A percentile compares a stretch with the other conserved stretches of the same genome.
These are phyloP conservation scores for Potamarius usumacintae DNA, from an alignment of 2,113 vertebrate genomes.

Conservation along the genomic window DNA sequence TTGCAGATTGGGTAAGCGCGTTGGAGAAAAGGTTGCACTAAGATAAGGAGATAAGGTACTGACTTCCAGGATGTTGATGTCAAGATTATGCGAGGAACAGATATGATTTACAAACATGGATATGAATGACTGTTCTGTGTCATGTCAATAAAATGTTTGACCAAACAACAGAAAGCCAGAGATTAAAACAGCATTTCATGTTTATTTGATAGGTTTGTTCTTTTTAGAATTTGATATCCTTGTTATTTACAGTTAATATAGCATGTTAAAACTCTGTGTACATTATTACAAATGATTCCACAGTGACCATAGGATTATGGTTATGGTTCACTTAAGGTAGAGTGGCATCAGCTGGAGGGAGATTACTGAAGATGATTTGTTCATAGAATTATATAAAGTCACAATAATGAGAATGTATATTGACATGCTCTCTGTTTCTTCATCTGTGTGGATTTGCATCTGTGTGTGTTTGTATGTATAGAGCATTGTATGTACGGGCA, in stretches of 20 bases:
- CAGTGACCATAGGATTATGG: not conserved
- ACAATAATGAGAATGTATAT: not conserved
- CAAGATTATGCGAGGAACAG: conserved; percentile 17
- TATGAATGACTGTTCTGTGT: conserved; percentile 8
- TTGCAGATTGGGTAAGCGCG: conserved; percentile 45
- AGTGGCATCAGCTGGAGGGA: not conserved
- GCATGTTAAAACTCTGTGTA: not conserved
- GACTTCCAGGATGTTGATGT: conserved; percentile 40
- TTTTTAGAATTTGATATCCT: not conserved
- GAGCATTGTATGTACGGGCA: conserved; percentile 90
- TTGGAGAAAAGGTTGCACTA: conserved; percentile 48
- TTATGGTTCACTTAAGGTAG: not conserved
- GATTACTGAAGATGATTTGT: not conserved
- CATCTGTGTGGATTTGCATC: conserved; percentile 15
- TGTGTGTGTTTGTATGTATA: conserved; percentile 57
- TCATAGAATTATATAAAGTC: not conserved
- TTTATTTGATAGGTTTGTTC: not conserved
- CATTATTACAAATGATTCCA: not conserved
- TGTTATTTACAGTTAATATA: not conserved
- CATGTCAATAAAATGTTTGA: conserved; percentile 1
- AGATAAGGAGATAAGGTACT: conserved; percentile 49
- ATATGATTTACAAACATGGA: conserved; percentile 22
- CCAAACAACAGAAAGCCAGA: not conserved
- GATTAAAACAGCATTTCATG: not conserved
- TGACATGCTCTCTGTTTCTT: not conserved